Evolutionary conservation across 2,797 vertebrate species (phyloP), one percentile per base, ranked within the genome.

Genomic region (Hipposideros larvatus): DNA sequence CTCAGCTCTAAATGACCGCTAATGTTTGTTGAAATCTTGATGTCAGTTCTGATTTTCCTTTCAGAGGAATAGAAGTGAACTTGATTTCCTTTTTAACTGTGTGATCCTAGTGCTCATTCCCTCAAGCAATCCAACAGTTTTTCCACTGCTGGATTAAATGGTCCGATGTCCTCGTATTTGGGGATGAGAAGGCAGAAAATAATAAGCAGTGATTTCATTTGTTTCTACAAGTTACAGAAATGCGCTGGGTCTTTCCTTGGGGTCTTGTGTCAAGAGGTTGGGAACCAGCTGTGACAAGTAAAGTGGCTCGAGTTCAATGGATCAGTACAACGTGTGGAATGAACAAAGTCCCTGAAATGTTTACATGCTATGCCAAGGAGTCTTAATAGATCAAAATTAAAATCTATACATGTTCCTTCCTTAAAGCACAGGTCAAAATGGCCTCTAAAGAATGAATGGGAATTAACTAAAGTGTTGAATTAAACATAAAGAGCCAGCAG

Each of bases 41-140:
- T 3, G 87, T 83, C 80, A 92, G 59, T 65, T 78, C 79, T 91
- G 22, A 2, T 2, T 65, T 78, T 96, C 94, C 2, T 3, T 11
- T 21, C 74, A 59, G 95, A 91, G 92, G 95, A 94, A 91, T 0
- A 34, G 3, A 65, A 90, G 31, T 70, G 90, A 41, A n/a, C 46
- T 0, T 61, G 34, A 68, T 65, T 90, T 37, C 24, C n/a, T 41
- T 26, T 95, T 96, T 71, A 55, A 18, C 43, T 87, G 1, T 41
- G 46, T 71, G n/a, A 9, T 94, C n/a, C 43, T 37, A 16, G 1
- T 31, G 53, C 74, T 83, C 13, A n/a, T 82, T 46, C 34, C 57
- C 73, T n/a, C 0, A 0, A 15, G 48, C 34, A 11, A 46, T 48
- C 37, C 14, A 86, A 34, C 37, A 43, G 24, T 53, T 84, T 75